Evolutionary conservation across 2,113 vertebrate genomes (phyloP), one percentile per base, ranked within the genome.

Genomic region (Malurus melanocephalus): DNA sequence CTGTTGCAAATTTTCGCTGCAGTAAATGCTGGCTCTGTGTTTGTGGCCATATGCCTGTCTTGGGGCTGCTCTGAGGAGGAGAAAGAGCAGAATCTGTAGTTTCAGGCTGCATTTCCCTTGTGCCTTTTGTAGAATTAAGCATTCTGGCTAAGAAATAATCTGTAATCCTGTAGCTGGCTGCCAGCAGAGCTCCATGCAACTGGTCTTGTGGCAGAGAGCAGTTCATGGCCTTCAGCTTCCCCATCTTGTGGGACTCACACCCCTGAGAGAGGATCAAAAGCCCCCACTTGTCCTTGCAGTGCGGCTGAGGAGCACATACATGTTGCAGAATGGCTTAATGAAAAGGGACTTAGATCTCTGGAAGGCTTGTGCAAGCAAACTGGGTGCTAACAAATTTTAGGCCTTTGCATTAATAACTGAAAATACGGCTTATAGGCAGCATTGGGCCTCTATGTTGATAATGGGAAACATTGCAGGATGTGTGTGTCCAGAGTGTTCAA

Each of bases 231-330:
- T 45, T 56, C 18, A 56, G 14, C 43, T 16, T 55, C 43, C 28
- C 28, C 0, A 0, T 55, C 24, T 32, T 7, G 2, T 2, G 0
- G 1, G 68, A 33, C 35, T 56, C 6, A 8, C 4, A 13, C 3
- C 26, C 3, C 15, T 13, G 66, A 22, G 20, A 60, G 11, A 55
- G 32, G 40, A 49, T 30, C 0, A 0, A 45, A 49, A 76, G 17
- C 13, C 32, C n/a, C 5, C 6, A 0, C 11, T 19, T 38, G 19
- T 30, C 48, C 9, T 14, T 62, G 61, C 0, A 1, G 8, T 2
- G 18, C 35, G 40, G n/a, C 43, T 66, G 55, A 65, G 26, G 35
- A 61, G 9, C 56, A 65, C n/a, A 38, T 38, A 38, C 38, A 38
- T 38, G 10, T 38, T 38, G 38, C 38, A 38, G 38, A 38, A 38